Evolutionary conservation across 1,140 invertebrate genomes (phyloP).

Genomic region (Drosophila kikkawai): DNA sequence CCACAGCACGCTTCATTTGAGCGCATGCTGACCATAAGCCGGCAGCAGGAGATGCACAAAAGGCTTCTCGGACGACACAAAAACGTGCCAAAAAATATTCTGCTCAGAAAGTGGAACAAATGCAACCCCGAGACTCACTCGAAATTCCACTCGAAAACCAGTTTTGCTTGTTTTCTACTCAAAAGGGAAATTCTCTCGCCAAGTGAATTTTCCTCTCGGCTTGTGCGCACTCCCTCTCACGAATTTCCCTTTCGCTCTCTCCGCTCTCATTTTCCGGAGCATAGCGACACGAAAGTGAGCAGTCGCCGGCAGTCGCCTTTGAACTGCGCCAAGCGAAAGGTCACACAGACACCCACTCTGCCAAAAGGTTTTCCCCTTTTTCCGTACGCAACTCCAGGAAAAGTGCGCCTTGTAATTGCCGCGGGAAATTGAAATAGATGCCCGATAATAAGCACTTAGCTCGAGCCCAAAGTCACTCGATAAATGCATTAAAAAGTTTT

Average conservation of each 20-base stretch:
- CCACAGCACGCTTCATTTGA: constrained; percentile 63
- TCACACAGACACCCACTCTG: constrained; percentile 11
- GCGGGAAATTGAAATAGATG: constrained; percentile 81
- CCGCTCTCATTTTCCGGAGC: constrained; percentile 26
- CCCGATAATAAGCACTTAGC: constrained; percentile 81
- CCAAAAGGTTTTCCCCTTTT: neutral
- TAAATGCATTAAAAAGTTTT: constrained; percentile 81
- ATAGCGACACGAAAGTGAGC: constrained; percentile 33
- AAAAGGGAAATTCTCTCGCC: constrained; percentile 32
- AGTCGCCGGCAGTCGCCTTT: constrained; percentile 45
- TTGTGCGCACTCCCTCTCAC: neutral
- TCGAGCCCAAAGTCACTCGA: constrained; percentile 68
- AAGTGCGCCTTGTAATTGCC: constrained; percentile 70
- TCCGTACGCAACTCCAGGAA: constrained; percentile 15
- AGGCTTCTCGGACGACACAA: constrained; percentile 42
- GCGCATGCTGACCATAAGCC: constrained; percentile 55
- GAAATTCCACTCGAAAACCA: constrained; percentile 29
- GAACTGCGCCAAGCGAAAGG: constrained; percentile 50
- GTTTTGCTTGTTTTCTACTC: constrained; percentile 20
- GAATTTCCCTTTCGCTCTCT: constrained; percentile 2
- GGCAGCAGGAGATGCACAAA: constrained; percentile 53
- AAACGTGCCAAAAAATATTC: constrained; percentile 60
- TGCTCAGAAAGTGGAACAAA: constrained; percentile 73
- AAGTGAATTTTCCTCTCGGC: constrained; percentile 5
- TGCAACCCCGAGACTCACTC: constrained; percentile 35